Evolutionary conservation across 2,797 vertebrate species (phyloP).

Genomic region (Poeciliopsis gracilis): DNA sequence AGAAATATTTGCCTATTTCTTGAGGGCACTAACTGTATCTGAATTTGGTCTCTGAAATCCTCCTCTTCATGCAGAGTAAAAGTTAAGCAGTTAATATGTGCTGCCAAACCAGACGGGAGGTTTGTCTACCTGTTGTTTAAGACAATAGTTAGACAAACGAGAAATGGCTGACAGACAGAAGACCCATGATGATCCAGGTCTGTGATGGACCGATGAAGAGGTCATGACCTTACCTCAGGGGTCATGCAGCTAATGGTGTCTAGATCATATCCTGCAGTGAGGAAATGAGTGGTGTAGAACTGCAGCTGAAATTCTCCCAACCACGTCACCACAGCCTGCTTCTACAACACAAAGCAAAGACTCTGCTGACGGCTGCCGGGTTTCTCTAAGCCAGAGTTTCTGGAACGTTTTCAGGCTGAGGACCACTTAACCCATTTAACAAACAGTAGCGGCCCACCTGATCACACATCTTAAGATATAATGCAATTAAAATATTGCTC

Average conservation of each 20-base stretch:
- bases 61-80: background rate
- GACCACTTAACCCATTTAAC: no score
- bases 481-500: no score
- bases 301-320: constrained; percentile 97
- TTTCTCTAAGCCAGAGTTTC: constrained; percentile 15
- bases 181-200: constrained; percentile 76
- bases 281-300: constrained; percentile 96
- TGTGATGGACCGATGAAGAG: constrained; percentile 51
- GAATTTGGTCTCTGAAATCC: background rate
- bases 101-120: background rate
- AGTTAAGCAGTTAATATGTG: background rate
- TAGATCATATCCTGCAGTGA: constrained; percentile 95
- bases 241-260: constrained; percentile 97
- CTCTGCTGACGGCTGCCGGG: constrained; percentile 62
- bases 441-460: no score
- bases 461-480: no score
- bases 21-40: background rate
- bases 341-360: constrained; percentile 85
- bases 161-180: constrained; percentile 69
- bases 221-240: constrained; percentile 89
- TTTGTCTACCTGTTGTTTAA: no score
- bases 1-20: background rate
- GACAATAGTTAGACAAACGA: constrained; percentile 48
- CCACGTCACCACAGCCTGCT: constrained; percentile 96
- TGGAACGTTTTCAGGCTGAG: no score